phyloP scores from a whole-genome alignment of 1,140 invertebrate genomes.

The Atta colombica region DNA sequence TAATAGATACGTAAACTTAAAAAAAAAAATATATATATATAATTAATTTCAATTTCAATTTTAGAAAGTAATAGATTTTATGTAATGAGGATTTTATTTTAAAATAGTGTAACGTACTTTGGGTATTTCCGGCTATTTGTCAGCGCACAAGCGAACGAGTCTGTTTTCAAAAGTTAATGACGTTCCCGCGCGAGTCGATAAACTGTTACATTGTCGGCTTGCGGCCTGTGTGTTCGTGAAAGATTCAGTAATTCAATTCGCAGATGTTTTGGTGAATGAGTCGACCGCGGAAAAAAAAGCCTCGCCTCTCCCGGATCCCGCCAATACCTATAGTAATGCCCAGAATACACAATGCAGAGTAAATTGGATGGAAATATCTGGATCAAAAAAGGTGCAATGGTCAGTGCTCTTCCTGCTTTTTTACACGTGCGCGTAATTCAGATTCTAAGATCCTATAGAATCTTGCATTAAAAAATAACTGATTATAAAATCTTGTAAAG shows the following conservation, averaged over 20 bases:
- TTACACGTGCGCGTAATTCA: not conserved
- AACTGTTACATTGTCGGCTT: constrained; percentile 43
- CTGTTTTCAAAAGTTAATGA: constrained; percentile 52
- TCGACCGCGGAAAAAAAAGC: constrained; percentile 31
- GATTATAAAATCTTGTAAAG: no score
- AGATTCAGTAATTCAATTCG: constrained; percentile 44
- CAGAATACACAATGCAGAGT: constrained; percentile 28
- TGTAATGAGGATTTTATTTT: not conserved
- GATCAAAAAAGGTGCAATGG: not conserved
- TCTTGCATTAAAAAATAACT: not conserved
- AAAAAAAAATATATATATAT: no score
- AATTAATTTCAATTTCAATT: no score
- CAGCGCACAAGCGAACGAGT: constrained; percentile 12
- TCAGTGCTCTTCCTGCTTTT: constrained; percentile 10
- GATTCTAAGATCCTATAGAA: not conserved
- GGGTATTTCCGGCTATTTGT: constrained; percentile 50
- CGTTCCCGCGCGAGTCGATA: constrained; percentile 23
- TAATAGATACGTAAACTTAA: no score
- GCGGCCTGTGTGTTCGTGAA: constrained; percentile 9
- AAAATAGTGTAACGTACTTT: constrained; percentile 28
- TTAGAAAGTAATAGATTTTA: not conserved
- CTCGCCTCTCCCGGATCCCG: constrained; percentile 22
- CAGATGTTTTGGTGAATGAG: constrained; percentile 42
- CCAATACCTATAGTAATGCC: not conserved
- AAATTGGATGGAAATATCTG: constrained; percentile 41